A percentile compares a stretch with the other conserved stretches of the same genome.
Conservation (phyloP, 1,140 invertebrate genomes). For the Popillia japonica region DNA sequence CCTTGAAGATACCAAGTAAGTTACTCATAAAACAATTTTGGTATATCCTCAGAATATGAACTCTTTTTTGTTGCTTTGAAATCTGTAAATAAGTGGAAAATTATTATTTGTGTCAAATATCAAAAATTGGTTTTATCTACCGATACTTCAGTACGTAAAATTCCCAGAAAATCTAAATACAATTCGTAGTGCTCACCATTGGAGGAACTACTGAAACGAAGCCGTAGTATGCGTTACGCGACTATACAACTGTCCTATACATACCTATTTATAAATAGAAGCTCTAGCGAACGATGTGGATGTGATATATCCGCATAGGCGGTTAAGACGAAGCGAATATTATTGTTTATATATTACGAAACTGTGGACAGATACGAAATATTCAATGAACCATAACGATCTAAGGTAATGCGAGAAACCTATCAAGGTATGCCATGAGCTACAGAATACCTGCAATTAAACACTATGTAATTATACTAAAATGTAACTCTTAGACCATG, state of each 20-base stretch:
- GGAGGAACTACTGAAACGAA: conserved; percentile 21
- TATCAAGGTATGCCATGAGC: conserved; percentile 37
- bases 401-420: conserved; percentile 36
- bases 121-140: not conserved
- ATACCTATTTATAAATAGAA: conserved; percentile 29
- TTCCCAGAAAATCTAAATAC: not conserved
- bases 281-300: conserved; percentile 13
- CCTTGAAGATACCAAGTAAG: too few relatives aligned
- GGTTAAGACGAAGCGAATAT: conserved; percentile 13
- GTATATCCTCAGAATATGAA: too few relatives aligned
- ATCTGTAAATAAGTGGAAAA: not conserved
- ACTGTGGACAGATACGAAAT: conserved; percentile 35
- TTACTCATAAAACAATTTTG: too few relatives aligned
- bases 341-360: conserved; percentile 32
- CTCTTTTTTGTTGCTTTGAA: not conserved
- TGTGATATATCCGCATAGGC: conserved; percentile 26
- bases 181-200: not conserved
- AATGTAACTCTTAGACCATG: conserved; percentile 43
- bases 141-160: not conserved
- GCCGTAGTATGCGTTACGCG: conserved; percentile 1
- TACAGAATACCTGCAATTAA: conserved; percentile 44
- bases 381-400: conserved; percentile 35
- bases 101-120: conserved; percentile 14
- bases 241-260: not conserved
- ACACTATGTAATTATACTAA: conserved; percentile 43